Base-by-base conservation (phyloP, 1,140 invertebrate genomes). In the Chrysomallon squamiferum region DNA sequence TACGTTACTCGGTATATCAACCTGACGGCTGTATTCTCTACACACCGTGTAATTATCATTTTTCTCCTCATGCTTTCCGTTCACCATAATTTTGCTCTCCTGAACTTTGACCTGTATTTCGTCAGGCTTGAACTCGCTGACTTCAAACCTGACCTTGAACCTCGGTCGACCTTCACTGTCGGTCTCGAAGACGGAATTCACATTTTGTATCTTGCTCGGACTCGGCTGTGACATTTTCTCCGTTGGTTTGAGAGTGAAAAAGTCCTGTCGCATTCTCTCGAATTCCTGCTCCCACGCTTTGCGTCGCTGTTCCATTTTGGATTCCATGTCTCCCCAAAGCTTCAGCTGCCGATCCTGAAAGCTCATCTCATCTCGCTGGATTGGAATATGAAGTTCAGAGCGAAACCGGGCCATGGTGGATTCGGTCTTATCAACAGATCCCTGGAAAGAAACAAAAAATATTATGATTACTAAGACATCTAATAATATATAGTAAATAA, bases 221-320 rank as follows among this genome's bases (percentile, higher is more conserved):
- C 61, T 59, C 32, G 62, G 47, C 67, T 41, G 65, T 57, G 45
- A 61, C 56, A 38, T 41, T 64, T 63, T 72, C 64, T 80, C 79
- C 6, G 72, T 65, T 2, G 84, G 84, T 69, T 81, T 83, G 29
- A 85, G 67, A 15, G 75, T 77, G 62, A 84, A 83, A 71, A 85
- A 85, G 56, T 85, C 81, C 20, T 76, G 76, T 15, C 80, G 62
- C 77, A 85, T 81, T 41, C 69, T 71, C 25, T 81, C 79, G 61
- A 85, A 81, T 63, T 85, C 82, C n/a, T 79, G 73, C 50, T 81
- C 80, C 82, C 82, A 85, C 68, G 83, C 74, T 50, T 74, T 79
- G 35, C 77, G 71, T 2, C 79, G 66, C 59, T 78, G 70, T 32
- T 79, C 76, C 78, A 84, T 83, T 18, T 76, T 72, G 25, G 66